Evolutionary conservation across 2,113 vertebrate genomes (phyloP), one percentile per base, ranked within the genome.

Genomic region (Talpa occidentalis): DNA sequence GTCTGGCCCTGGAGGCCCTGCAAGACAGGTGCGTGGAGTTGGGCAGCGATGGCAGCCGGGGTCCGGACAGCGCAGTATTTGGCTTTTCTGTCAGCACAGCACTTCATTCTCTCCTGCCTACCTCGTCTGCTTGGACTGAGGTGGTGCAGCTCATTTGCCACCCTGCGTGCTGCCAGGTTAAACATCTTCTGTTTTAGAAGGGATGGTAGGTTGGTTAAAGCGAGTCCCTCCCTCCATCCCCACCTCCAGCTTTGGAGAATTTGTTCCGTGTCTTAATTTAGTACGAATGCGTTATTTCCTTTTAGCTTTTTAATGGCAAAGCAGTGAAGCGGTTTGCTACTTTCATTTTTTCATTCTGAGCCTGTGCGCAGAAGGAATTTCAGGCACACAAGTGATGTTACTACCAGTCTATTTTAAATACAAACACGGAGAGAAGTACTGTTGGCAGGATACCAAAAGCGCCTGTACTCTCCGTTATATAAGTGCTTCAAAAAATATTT

Each of bases 371-470:
- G 95, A 91, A 96, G 83, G 86, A 91, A 96, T 96, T 91, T 92
- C 91, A 95, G 96, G 96, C 94, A 77, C 93, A 86, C 90, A 83
- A 95, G 93, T 74, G 94, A 97, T 96, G 97, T 94, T 97, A 97
- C 97, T 96, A 97, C 89, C 97, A 30, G 95, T 96, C 96, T 97
- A 97, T 97, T 97, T 97, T 97, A 97, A 96, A 97, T 96, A 93
- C 96, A 97, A 96, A 97, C 96, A 95, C 81, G 72, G 95, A 66
- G 91, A 97, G 95, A 97, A 97, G 92, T 95, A 30, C 72, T 81
- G 87, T 93, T 97, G 96, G 97, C 95, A 64, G 81, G 28, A 15
- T n/a, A 73, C 95, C 97, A 96, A n/a, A 90, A 89, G 88, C 66
- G 95, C 76, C 93, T 93, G 93, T 89, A 81, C 92, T 91, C 91